These are phyloP conservation scores for Ormyrus labotus DNA, from an alignment of 2,888 invertebrate species.

Conservation along the genomic window DNA sequence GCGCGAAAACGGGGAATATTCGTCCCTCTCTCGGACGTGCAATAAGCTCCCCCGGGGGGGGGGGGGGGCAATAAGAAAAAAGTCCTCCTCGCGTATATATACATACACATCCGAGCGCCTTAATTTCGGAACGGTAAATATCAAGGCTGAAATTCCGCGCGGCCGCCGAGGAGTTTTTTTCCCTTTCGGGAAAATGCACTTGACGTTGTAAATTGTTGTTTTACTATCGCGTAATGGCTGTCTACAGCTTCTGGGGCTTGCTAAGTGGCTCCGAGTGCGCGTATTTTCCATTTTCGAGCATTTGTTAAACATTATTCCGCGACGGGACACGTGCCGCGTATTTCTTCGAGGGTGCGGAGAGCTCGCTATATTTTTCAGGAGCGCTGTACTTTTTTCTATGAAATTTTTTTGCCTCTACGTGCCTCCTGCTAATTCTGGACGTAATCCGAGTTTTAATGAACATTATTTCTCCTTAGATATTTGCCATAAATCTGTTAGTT, in stretches of 20 bases:
- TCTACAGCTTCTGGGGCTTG: background rate
- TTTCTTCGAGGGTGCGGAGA: too few species aligned
- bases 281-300: background rate
- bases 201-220: too few species aligned
- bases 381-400: too few species aligned
- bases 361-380: too few species aligned
- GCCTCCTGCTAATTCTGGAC: too few species aligned
- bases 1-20: background rate
- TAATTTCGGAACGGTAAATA: constrained; percentile 38
- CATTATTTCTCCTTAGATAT: too few species aligned
- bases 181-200: too few species aligned
- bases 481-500: too few species aligned
- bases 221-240: too few species aligned
- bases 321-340: background rate
- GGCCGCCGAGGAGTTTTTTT: background rate
- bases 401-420: too few species aligned
- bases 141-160: constrained; percentile 13
- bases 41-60: background rate
- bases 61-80: background rate
- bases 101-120: background rate
- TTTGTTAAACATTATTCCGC: constrained; percentile 3
- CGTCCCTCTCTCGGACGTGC: background rate
- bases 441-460: too few species aligned
- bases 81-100: background rate
- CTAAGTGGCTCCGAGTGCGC: background rate